Base-by-base conservation (phyloP, 2,113 vertebrate genomes). In the Accipiter cooperii region DNA sequence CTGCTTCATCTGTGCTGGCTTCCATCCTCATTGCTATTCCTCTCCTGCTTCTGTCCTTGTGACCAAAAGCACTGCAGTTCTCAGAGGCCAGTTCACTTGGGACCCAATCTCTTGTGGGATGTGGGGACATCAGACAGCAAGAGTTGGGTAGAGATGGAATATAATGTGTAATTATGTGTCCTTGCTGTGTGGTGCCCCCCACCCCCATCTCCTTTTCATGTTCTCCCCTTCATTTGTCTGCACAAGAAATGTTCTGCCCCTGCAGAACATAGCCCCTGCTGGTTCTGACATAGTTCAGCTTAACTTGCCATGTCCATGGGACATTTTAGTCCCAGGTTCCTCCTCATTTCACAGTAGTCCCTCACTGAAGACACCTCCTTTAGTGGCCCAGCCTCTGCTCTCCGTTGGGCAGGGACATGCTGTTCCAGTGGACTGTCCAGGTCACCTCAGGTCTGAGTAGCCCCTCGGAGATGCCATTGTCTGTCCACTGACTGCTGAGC, bases 391-490 rank as follows among this genome's bases (percentile, higher is more conserved):
- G 38, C 31, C 38, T 73, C 44, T 75, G n/a, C 42, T 75, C 52
- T 66, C 38, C 69, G 7, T 6, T 65, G 44, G 83, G 71, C 89
- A 87, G 60, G 12, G 55, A 73, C 73, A 46, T 18, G 26, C 70
- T 76, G 29, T 73, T 93, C 69, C 78, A 75, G 8, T 55, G 82
- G 64, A 33, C 51, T 86, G 21, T 28, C 49, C 73, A 3, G 55
- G 46, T 86, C 93, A 81, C 46, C 64, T 95, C 77, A 49, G 51
- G 40, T 78, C 71, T 17, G 31, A 81, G 80, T 87, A 55, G 89
- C n/a, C 18, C 77, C n/a, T 70, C 10, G 4, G 89, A 93, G 89
- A 60, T 60, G 60, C 44, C 2, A 0, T 51, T 75, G 69, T 38
- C 55, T 71, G 84, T 87, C 60, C 25, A 11, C 4, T 63, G 76